phyloP scores from a whole-genome alignment of 2,113 vertebrate genomes.

The Prionailurus viverrinus region DNA sequence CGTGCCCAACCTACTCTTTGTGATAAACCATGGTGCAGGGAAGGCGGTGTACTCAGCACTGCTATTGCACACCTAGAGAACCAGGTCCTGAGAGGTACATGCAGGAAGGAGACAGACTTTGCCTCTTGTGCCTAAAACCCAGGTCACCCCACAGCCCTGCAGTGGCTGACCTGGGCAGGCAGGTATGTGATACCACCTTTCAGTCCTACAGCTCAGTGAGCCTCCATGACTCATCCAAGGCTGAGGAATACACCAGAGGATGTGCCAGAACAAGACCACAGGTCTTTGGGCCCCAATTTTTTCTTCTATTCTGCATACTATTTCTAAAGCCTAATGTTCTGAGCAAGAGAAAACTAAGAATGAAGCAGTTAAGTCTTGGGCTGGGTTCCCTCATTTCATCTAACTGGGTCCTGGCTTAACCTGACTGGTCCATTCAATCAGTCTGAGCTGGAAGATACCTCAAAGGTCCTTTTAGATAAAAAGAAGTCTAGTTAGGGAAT shows the following conservation, averaged over 20 bases:
- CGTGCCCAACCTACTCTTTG: not conserved
- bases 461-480: not conserved
- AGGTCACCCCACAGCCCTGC: not conserved
- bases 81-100: no score
- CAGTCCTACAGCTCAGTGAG: not conserved
- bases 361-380: not conserved
- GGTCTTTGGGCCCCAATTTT: not conserved
- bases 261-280: not conserved
- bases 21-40: not conserved
- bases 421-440: no score
- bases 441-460: not conserved
- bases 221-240: not conserved
- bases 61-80: not conserved
- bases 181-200: not conserved
- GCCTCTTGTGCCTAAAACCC: not conserved
- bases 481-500: not conserved
- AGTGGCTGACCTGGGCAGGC: not conserved
- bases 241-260: no score
- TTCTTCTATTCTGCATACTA: not conserved
- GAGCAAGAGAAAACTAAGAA: not conserved
- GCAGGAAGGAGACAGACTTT: not conserved
- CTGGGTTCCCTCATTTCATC: not conserved
- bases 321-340: not conserved
- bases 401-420: not conserved
- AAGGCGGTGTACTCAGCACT: not conserved